Evolutionary conservation across 37 sponge, comb jelly and placozoan species (phyloP).

Genomic region (Dysidea cf. avara): DNA sequence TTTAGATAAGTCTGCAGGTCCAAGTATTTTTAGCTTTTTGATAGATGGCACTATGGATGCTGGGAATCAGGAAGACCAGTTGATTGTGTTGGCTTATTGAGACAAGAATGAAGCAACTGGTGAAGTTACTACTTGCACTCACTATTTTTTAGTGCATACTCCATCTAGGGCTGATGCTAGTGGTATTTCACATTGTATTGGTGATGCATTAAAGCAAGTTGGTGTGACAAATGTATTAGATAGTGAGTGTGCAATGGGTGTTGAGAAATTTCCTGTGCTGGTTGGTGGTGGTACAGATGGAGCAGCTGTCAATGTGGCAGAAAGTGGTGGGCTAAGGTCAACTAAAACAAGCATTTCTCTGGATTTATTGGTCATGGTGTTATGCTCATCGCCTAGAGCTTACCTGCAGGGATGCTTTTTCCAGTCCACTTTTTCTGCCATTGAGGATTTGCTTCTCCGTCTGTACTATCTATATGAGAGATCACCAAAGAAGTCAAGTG

Average conservation of each 20-base stretch:
- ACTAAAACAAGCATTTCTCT: no score
- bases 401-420: slow-evolving; percentile 20
- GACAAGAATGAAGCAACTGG: slow-evolving; percentile 1
- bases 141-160: neutral
- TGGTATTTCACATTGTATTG: no score
- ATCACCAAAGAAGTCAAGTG: slow-evolving; percentile 16
- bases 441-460: neutral
- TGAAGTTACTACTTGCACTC: slow-evolving; percentile 1
- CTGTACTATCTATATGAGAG: slow-evolving; percentile 25
- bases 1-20: neutral
- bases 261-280: neutral
- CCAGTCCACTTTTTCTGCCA: slow-evolving; percentile 3
- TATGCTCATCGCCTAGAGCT: no score
- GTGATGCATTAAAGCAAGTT: neutral
- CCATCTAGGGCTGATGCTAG: no score
- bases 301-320: neutral
- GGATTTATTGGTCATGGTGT: no score
- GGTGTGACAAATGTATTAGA: neutral
- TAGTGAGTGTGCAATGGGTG: slow-evolving; percentile 1
- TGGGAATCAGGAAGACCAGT: slow-evolving; percentile 2
- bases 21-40: neutral
- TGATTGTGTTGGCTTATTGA: neutral
- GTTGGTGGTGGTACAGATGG: slow-evolving; percentile 2
- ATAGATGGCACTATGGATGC: neutral
- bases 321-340: slow-evolving; percentile 11